Evolutionary conservation across 1,140 invertebrate species (phyloP).

Genomic region (Apis florea): DNA sequence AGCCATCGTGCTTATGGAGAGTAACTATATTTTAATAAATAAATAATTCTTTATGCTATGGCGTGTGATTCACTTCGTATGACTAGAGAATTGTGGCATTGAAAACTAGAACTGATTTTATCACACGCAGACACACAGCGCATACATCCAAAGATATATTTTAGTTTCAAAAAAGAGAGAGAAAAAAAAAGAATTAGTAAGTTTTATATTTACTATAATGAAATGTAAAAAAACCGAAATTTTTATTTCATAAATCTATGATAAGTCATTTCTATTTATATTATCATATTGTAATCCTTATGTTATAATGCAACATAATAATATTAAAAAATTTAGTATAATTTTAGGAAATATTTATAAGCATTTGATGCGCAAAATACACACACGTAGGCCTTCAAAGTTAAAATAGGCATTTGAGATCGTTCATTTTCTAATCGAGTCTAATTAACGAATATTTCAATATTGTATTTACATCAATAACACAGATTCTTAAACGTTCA

Average conservation of each 20-base stretch:
- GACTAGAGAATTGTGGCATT: conserved; percentile 68
- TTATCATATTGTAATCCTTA: not conserved
- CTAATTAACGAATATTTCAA: conserved; percentile 21
- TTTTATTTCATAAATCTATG: not conserved
- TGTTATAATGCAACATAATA: not conserved
- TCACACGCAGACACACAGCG: not conserved
- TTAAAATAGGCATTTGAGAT: conserved; percentile 54
- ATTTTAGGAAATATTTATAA: conserved; percentile 21
- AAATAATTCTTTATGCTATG: conserved; percentile 55
- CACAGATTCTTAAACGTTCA: conserved; percentile 37
- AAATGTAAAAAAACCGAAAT: too few relatives aligned
- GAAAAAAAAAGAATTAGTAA: not conserved
- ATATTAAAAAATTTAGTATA: not conserved
- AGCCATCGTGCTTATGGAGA: conserved; percentile 48
- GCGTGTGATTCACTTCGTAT: conserved; percentile 61
- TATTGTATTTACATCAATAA: conserved; percentile 43
- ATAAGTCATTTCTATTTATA: not conserved
- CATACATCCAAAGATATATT: not conserved
- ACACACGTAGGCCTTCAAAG: conserved; percentile 51
- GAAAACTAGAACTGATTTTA: conserved; percentile 45
- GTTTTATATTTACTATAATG: too few relatives aligned
- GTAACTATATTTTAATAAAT: conserved; percentile 48
- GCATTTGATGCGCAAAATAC: conserved; percentile 28
- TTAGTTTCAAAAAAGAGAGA: not conserved
- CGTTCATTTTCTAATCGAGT: conserved; percentile 34